Evolutionary conservation across 2,888 invertebrate species (phyloP), one percentile per base, ranked within the genome.

Genomic region (Oeneis ivallda): DNA sequence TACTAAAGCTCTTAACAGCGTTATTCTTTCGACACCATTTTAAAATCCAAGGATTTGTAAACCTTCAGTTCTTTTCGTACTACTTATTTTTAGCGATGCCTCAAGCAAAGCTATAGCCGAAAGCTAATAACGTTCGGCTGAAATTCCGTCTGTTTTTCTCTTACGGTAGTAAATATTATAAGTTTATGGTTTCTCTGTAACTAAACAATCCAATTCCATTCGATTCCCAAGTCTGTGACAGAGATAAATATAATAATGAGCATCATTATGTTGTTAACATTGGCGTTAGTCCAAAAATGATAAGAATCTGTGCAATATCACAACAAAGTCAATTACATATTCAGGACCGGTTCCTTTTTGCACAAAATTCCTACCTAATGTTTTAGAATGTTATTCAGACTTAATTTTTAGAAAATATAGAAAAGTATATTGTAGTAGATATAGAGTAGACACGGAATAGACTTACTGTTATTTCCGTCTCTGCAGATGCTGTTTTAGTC

Each of bases 381-480:
- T 34, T 47, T 7, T 47, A 47, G 17, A 47, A 8, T 49, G 10
- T 17, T 9, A 6, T 47, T 47, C 15, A 4, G 1, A 26, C 26
- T 26, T 26, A 26, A 26, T 26, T 26, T 26, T 26, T 26, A 26
- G 26, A n/a, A n/a, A n/a, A n/a, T n/a, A n/a, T n/a, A n/a, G n/a
- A n/a, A n/a, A n/a, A n/a, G n/a, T n/a, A n/a, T n/a, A n/a, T n/a
- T n/a, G n/a, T n/a, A n/a, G n/a, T n/a, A n/a, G n/a, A n/a, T n/a
- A n/a, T n/a, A n/a, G n/a, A n/a, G n/a, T n/a, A n/a, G n/a, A n/a
- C n/a, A n/a, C n/a, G 26, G 37, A 45, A 43, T 49, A 50, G 57
- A 78, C 89, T 86, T 72, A 92, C 91, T 85, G 81, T 89, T 45
- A 89, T 79, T 81, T 88, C 87, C 19, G 84, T 82, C 63, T 78